Evolutionary conservation across 2,113 vertebrate genomes (phyloP).

Genomic region (Mus spicilegus): DNA sequence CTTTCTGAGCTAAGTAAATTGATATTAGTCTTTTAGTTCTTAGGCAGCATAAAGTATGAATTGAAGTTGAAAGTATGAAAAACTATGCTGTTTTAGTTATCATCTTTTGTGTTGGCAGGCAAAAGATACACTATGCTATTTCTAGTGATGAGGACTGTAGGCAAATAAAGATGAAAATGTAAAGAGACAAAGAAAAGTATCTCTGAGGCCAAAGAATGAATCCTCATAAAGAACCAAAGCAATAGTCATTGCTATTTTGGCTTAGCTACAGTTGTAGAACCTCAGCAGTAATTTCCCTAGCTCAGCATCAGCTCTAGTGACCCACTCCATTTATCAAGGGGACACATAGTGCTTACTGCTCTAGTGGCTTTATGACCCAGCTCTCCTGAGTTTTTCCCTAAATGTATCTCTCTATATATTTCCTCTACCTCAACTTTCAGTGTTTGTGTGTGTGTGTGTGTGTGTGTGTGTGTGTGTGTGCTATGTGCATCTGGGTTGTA

Average conservation of each 20-base stretch:
- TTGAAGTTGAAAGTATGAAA: background rate
- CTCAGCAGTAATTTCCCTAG: constrained; percentile 60
- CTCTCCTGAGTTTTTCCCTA: background rate
- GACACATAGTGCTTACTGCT: background rate
- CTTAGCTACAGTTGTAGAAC: background rate
- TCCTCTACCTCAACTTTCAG: background rate
- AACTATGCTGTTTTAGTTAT: background rate
- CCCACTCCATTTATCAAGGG: constrained; percentile 5
- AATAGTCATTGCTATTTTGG: background rate
- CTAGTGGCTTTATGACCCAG: constrained; percentile 7
- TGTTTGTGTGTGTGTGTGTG: background rate
- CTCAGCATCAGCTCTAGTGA: constrained; percentile 16
- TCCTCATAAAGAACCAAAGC: background rate
- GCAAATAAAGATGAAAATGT: constrained; percentile 27
- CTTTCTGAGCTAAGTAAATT: background rate
- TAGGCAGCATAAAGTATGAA: background rate
- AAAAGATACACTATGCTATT: background rate
- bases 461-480: background rate
- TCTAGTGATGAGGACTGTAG: background rate
- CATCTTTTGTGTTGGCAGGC: background rate
- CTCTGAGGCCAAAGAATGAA: background rate
- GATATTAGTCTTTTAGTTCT: background rate
- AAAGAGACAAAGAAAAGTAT: background rate
- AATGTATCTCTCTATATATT: background rate
- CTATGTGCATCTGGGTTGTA: background rate